phyloP scores from a whole-genome alignment of 2,888 invertebrate species.

The Microctonus aethiopoides region DNA sequence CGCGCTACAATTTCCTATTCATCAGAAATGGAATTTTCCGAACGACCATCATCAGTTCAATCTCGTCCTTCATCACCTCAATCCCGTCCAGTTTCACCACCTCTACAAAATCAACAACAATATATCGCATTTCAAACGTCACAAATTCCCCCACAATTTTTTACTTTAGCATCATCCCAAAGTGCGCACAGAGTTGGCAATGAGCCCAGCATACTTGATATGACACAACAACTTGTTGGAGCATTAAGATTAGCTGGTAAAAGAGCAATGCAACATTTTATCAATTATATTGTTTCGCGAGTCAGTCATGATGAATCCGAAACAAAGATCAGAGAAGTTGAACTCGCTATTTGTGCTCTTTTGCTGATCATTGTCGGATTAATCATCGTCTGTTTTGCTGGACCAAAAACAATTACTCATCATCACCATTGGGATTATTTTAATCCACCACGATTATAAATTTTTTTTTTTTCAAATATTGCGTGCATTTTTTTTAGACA shows the following conservation, averaged over 20 bases:
- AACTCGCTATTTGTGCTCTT: conserved; percentile 82
- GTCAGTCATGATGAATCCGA: conserved; percentile 71
- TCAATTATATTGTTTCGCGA: conserved; percentile 74
- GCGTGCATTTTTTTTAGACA: neutral
- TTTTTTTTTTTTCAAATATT: too few species aligned
- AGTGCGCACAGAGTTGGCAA: conserved; percentile 58
- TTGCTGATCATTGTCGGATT: conserved; percentile 82
- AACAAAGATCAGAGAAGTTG: conserved; percentile 75
- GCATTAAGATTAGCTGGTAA: conserved; percentile 77
- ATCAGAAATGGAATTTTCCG: conserved; percentile 59
- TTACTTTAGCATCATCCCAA: conserved; percentile 48
- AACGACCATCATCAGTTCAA: conserved; percentile 50
- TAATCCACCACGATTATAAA: conserved; percentile 76
- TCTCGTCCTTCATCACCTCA: conserved; percentile 51
- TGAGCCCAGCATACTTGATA: conserved; percentile 77
- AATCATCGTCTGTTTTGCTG: conserved; percentile 79
- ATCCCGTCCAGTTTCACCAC: conserved; percentile 38
- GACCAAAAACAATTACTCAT: conserved; percentile 74
- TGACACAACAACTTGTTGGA: conserved; percentile 77
- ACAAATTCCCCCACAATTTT: conserved; percentile 56
- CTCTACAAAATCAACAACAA: conserved; percentile 43
- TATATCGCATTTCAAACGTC: conserved; percentile 57
- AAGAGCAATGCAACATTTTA: conserved; percentile 76
- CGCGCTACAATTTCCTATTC: conserved; percentile 58
- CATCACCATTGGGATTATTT: conserved; percentile 92